Conservation (phyloP, 1,140 invertebrate genomes). For the Ips nitidus region DNA sequence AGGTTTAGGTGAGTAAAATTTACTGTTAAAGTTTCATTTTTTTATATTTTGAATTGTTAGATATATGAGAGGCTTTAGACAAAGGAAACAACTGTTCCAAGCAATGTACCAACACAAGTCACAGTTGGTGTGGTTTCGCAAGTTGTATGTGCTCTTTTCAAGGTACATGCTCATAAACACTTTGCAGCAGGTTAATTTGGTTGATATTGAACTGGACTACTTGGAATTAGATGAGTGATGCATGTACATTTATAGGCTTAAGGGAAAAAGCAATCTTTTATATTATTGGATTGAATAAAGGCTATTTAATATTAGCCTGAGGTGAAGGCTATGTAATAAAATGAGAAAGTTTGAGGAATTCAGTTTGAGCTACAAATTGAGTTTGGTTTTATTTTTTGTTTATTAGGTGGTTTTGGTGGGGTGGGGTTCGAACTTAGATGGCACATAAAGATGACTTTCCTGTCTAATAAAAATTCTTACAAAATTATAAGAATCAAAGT, state of each 20-base stretch:
- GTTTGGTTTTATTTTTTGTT: too few relatives aligned
- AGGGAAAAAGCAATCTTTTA: too few relatives aligned
- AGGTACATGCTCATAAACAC: conserved; percentile 91
- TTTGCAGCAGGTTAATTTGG: conserved; percentile 67
- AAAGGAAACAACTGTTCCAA: conserved; percentile 60
- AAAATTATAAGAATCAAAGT: too few relatives aligned
- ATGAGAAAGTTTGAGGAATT: too few relatives aligned
- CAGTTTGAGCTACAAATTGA: too few relatives aligned
- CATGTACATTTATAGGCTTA: background rate
- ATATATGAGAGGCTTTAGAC: conserved; percentile 61
- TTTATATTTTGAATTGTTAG: conserved; percentile 47
- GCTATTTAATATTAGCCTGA: too few relatives aligned
- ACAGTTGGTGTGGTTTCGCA: conserved; percentile 91
- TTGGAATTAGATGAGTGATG: conserved; percentile 67
- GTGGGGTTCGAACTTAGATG: too few relatives aligned
- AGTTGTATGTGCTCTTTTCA: conserved; percentile 86
- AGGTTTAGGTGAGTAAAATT: conserved; percentile 65
- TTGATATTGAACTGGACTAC: conserved; percentile 70
- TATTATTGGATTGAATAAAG: too few relatives aligned
- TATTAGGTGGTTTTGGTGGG: too few relatives aligned
- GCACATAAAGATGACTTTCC: too few relatives aligned
- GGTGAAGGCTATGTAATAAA: too few relatives aligned
- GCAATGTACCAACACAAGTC: conserved; percentile 86
- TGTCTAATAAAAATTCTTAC: too few relatives aligned
- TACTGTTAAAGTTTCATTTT: background rate